Percentiles rank a stretch among this genome's conserved stretches.
These are phyloP conservation scores for Myripristis murdjan DNA, from an alignment of 2,797 vertebrate genomes.

Conservation along the genomic window DNA sequence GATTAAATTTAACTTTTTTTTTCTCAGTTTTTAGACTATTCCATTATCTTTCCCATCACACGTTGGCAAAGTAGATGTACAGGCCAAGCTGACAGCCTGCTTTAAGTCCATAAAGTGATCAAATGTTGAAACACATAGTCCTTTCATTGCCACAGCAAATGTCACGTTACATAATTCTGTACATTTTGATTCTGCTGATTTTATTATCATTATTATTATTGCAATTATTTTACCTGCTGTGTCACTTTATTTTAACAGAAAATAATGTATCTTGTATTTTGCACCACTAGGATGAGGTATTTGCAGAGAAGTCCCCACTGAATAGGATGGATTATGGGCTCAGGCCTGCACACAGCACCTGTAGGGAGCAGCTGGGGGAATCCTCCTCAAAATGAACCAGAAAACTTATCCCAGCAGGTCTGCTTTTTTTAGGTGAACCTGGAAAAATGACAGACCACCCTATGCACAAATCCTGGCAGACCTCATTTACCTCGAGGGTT, in stretches of 20 bases:
- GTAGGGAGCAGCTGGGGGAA: conserved; percentile 72
- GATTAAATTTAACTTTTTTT: too few relatives aligned
- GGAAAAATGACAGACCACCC: conserved; percentile 50
- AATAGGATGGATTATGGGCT: conserved; percentile 74
- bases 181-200: too few relatives aligned
- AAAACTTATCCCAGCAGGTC: conserved; percentile 61
- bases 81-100: too few relatives aligned
- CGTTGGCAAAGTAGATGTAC: too few relatives aligned
- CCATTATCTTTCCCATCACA: too few relatives aligned
- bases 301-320: conserved; percentile 55
- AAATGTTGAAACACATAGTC: too few relatives aligned
- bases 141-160: too few relatives aligned
- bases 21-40: too few relatives aligned
- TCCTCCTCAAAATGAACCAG: conserved; percentile 57
- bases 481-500: conserved; percentile 53
- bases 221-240: conserved; percentile 2
- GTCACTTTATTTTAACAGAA: conserved; percentile 11
- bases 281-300: conserved; percentile 29
- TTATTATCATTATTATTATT: too few relatives aligned
- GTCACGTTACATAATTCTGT: neutral
- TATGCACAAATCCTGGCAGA: conserved; percentile 51
- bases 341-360: conserved; percentile 76
- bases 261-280: conserved; percentile 20
- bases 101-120: too few relatives aligned
- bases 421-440: conserved; percentile 58